phyloP scores from a whole-genome alignment of 2,888 invertebrate species.

The Tryphoninae sp. region DNA sequence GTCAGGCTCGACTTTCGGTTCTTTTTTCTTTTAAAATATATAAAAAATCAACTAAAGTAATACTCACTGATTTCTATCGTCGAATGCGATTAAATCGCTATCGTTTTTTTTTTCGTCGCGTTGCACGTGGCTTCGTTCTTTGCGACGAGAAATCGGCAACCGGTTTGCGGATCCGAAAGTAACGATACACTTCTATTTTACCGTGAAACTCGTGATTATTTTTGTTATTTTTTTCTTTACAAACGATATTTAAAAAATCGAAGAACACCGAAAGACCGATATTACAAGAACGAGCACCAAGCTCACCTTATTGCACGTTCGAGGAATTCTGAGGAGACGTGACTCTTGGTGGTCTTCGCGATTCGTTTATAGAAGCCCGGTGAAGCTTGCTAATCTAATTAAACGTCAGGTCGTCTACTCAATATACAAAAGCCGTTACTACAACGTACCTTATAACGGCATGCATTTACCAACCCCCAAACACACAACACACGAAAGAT shows the following conservation, averaged over 20 bases:
- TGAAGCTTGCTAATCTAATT: conserved; percentile 76
- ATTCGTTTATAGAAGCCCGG: conserved; percentile 79
- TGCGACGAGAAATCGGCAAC: neutral
- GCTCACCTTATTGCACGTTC: conserved; percentile 72
- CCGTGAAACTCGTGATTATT: neutral
- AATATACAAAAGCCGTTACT: conserved; percentile 30
- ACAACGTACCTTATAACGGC: neutral
- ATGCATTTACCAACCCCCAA: conserved; percentile 36
- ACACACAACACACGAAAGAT: conserved; percentile 7
- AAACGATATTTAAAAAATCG: conserved; percentile 23
- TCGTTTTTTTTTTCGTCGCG: neutral
- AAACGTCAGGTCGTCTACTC: conserved; percentile 62
- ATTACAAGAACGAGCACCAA: conserved; percentile 37
- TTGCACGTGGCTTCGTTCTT: neutral
- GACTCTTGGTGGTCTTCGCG: conserved; percentile 77
- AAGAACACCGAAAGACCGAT: conserved; percentile 12
- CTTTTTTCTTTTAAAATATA: too few relatives aligned
- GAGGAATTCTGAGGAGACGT: conserved; percentile 73
- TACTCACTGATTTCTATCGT: conserved; percentile 25
- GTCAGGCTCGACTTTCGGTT: too few relatives aligned
- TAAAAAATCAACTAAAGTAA: neutral
- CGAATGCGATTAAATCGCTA: neutral
- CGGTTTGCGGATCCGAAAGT: neutral
- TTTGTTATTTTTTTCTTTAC: neutral
- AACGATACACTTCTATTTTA: neutral